Evolutionary conservation across 2,888 invertebrate species (phyloP).

Genomic region (Cartodere bifasciata): DNA sequence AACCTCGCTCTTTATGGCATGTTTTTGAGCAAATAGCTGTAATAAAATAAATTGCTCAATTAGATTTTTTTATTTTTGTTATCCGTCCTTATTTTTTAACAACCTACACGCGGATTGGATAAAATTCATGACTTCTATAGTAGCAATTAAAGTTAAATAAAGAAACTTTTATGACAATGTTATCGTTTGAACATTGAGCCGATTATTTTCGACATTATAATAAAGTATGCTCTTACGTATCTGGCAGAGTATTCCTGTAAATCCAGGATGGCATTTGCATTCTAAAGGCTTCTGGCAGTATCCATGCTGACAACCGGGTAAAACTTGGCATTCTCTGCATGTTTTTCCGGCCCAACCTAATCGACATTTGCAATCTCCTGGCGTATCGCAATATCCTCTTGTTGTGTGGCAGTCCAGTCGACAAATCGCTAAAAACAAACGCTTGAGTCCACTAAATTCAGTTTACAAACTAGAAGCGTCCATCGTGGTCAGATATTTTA

Average conservation of each 20-base stretch:
- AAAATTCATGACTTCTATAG: no score
- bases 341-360: conserved; percentile 82
- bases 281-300: conserved; percentile 81
- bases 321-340: conserved; percentile 74
- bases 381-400: conserved; percentile 75
- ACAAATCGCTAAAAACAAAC: conserved; percentile 58
- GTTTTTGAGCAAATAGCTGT: conserved; percentile 73
- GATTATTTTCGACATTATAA: no score
- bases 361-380: conserved; percentile 79
- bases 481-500: conserved; percentile 1
- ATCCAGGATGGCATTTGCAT: conserved; percentile 85
- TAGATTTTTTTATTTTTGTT: no score
- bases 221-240: no score
- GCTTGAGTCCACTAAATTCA: no score
- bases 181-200: no score
- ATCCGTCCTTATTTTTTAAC: no score
- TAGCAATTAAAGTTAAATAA: no score
- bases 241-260: conserved; percentile 78
- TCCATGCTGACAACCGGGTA: conserved; percentile 86
- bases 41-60: conserved; percentile 22
- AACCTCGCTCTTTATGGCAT: conserved; percentile 74
- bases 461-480: no score
- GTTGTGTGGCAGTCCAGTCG: conserved; percentile 73
- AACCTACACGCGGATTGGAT: no score
- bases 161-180: no score